Evolutionary conservation across 2,888 invertebrate species (phyloP).

Genomic region (Cinara cedri): DNA sequence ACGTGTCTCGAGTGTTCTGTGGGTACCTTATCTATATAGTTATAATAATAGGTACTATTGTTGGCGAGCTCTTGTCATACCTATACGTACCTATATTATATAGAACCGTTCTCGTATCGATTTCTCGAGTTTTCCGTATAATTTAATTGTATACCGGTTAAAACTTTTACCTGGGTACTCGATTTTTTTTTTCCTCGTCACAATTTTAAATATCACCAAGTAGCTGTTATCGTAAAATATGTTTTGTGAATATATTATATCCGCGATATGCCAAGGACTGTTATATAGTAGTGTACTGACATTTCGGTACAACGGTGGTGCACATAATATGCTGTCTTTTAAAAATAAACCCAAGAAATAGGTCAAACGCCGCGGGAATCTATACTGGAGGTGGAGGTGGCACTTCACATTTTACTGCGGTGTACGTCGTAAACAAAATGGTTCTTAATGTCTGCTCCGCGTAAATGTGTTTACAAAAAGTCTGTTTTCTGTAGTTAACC

Average conservation of each 20-base stretch:
- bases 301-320: not conserved
- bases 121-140: too few relatives aligned
- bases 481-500: slow-evolving; percentile 24
- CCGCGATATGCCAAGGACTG: slow-evolving; percentile 27
- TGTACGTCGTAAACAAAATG: not conserved
- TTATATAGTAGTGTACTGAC: not conserved
- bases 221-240: too few relatives aligned
- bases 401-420: not conserved
- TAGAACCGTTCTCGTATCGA: not conserved
- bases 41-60: not conserved
- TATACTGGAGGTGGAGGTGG: slow-evolving; percentile 6
- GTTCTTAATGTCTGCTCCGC: not conserved
- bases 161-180: not conserved
- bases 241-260: slow-evolving; percentile 4
- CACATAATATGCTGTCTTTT: slow-evolving; percentile 6
- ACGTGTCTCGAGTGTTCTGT: not conserved
- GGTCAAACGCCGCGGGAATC: slow-evolving; percentile 15
- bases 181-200: too few relatives aligned
- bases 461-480: not conserved
- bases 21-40: too few relatives aligned
- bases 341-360: slow-evolving; percentile 43
- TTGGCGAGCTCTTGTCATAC: not conserved
- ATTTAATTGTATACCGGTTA: not conserved
- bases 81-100: too few relatives aligned
- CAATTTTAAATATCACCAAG: too few relatives aligned